Evolutionary conservation across 2,888 invertebrate genomes (phyloP), one percentile per base, ranked within the genome.

Genomic region (Euplagia quadripunctaria): DNA sequence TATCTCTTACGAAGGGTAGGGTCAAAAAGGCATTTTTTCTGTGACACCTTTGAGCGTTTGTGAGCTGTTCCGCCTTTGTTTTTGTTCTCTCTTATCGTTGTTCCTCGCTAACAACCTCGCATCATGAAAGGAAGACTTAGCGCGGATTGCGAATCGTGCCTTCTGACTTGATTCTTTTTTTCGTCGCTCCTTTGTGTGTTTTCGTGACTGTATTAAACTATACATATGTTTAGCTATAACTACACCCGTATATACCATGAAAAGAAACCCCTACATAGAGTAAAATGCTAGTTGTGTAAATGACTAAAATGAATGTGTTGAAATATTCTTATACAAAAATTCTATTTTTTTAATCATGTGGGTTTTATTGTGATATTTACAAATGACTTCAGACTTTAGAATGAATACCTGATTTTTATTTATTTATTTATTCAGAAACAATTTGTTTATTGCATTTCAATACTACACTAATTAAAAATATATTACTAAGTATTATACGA

Each of bases 81-180:
- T 72, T 71, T 64, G 64, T 68, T 64, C 63, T 68, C 64, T 70
- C 73, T 74, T 72, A 70, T 70, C 73, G 61, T 70, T 71, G 73
- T 72, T 78, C 72, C 72, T 68, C 77, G 77, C 80, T 82, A 84
- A 84, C 84, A 83, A 82, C 77, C 76, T 68, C 68, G 82, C 78
- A 80, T 79, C 72, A 78, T 79, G 77, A 83, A 81, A 77, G 77
- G 72, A 74, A 73, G 75, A 79, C 84, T 82, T 81, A 82, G 78
- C 77, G 73, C 71, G 78, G 82, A 84, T 84, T 85, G 85, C 74
- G 81, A 85, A 79, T 82, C 79, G 75, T 82, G 81, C 85, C 84
- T 83, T 85, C 86, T 89, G 87, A 87, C 89, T 89, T 85, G 83
- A 82, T 85, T 88, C 82, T 87, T 88, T 86, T 85, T 85, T 86